phyloP scores from a whole-genome alignment of 2,113 vertebrate genomes.

The Lepus americanus region DNA sequence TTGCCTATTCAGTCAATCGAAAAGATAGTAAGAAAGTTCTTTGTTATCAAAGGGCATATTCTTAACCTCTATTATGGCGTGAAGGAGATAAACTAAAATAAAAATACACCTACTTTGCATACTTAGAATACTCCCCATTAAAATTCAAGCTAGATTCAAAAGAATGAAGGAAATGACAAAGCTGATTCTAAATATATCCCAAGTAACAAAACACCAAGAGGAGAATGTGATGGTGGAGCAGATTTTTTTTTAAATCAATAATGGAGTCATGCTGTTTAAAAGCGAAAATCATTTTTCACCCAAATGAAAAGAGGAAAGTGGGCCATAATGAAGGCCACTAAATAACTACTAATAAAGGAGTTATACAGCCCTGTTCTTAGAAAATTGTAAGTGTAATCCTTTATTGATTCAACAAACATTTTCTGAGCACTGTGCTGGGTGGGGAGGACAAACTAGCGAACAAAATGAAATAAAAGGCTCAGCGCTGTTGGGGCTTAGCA shows the following conservation, averaged over 20 bases:
- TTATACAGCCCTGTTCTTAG: neutral
- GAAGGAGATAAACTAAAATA: constrained; percentile 70
- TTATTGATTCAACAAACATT: constrained; percentile 16
- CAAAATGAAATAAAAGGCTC: neutral
- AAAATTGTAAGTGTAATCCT: neutral
- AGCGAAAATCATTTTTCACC: constrained; percentile 67
- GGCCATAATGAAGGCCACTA: constrained; percentile 32
- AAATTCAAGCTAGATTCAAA: constrained; percentile 35
- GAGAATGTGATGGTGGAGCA: constrained; percentile 14
- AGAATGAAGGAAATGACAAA: constrained; percentile 20
- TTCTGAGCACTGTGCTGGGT: neutral
- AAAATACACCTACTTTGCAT: constrained; percentile 62
- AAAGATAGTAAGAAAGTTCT: constrained; percentile 68
- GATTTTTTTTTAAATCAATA: constrained; percentile 58
- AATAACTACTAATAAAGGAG: constrained; percentile 43
- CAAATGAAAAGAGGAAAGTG: constrained; percentile 66
- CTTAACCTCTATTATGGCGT: constrained; percentile 54
- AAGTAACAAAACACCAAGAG: constrained; percentile 53
- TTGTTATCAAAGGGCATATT: constrained; percentile 62
- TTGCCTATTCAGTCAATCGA: constrained; percentile 50
- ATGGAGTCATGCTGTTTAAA: constrained; percentile 68
- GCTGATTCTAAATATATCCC: constrained; percentile 44
- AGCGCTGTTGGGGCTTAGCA: neutral
- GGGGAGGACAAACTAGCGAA: neutral
- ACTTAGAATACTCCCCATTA: neutral